Conservation (phyloP, 2,888 invertebrate genomes). For the Idaea aversata region DNA sequence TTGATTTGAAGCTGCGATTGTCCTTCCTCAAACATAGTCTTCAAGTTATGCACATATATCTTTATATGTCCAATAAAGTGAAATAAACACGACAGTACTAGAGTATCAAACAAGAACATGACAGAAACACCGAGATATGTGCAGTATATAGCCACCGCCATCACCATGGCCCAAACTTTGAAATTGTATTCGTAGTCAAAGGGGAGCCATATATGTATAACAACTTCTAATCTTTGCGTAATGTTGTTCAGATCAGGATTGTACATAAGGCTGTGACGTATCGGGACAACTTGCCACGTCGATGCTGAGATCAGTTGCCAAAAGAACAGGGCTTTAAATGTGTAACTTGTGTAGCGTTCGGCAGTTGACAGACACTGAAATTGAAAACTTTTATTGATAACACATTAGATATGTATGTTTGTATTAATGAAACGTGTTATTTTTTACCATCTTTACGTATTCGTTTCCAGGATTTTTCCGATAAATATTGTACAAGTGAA, state of each 20-base stretch:
- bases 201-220: conserved; percentile 42
- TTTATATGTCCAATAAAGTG: conserved; percentile 47
- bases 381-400: neutral
- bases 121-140: conserved; percentile 15
- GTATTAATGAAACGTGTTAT: neutral
- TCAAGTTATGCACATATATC: conserved; percentile 33
- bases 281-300: neutral
- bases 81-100: conserved; percentile 37
- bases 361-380: neutral
- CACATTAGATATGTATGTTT: too few species aligned
- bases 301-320: neutral
- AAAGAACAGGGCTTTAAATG: neutral
- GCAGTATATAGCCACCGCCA: conserved; percentile 30
- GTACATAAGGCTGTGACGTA: conserved; percentile 18
- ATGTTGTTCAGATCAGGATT: conserved; percentile 34
- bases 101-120: conserved; percentile 33
- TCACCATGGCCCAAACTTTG: conserved; percentile 35
- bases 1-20: neutral
- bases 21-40: neutral
- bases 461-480: neutral
- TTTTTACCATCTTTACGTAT: neutral
- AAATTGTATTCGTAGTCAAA: conserved; percentile 44
- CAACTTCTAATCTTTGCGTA: conserved; percentile 37
- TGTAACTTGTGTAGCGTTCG: neutral
- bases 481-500: neutral